Percentiles rank a stretch among this genome's conserved stretches.
Evolutionary conservation across 2,888 invertebrate genomes (phyloP).

Genomic region (Pherbina coryleti): DNA sequence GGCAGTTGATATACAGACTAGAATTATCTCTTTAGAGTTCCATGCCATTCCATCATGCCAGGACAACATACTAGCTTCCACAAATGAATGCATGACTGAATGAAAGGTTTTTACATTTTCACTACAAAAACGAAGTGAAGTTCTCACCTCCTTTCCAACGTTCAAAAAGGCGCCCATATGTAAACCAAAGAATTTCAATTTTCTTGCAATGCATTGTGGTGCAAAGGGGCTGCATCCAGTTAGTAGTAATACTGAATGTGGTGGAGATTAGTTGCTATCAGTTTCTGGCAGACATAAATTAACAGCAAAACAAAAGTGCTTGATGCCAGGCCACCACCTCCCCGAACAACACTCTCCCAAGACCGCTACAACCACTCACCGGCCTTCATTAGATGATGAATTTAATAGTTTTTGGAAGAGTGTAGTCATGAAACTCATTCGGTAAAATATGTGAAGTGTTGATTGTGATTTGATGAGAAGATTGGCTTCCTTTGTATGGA

Average conservation of each 20-base stretch:
- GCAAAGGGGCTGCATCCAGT: background rate
- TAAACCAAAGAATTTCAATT: conserved; percentile 26
- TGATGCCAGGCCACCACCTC: background rate
- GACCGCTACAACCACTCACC: background rate
- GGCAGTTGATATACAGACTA: conserved; percentile 16
- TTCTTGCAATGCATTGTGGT: conserved; percentile 17
- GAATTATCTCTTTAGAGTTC: background rate
- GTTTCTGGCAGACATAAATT: conserved; percentile 33
- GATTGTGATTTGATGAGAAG: background rate
- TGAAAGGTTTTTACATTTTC: background rate
- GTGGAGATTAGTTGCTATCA: conserved; percentile 36
- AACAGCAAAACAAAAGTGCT: conserved; percentile 6
- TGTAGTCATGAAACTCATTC: background rate
- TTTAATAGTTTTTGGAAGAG: conserved; percentile 25
- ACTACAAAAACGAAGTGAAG: background rate
- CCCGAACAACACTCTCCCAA: background rate
- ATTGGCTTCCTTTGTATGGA: background rate
- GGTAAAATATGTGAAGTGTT: background rate
- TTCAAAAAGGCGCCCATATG: background rate
- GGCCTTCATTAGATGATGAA: conserved; percentile 19
- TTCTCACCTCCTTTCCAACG: background rate
- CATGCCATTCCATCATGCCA: background rate
- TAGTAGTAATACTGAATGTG: background rate
- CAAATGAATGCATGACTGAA: conserved; percentile 20
- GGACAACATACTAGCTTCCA: background rate